These are phyloP conservation scores for Trissonchulus sp. DNA, from an alignment of 2,888 invertebrate genomes.

Conservation along the genomic window DNA sequence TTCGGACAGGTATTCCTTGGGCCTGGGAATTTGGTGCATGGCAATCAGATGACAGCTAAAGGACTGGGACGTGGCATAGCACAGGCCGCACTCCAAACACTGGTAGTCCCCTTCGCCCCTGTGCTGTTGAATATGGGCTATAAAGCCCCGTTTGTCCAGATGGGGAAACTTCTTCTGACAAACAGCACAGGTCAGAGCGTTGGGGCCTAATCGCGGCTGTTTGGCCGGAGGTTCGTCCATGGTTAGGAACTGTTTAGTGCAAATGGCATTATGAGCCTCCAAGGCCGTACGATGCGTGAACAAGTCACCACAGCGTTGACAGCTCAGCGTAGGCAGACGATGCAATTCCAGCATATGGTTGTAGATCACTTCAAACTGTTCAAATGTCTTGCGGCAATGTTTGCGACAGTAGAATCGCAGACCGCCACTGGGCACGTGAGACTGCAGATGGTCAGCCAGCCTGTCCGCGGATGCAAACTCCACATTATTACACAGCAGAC, in stretches of 20 bases:
- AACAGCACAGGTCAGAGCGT: neutral
- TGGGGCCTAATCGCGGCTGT: neutral
- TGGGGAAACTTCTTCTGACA: neutral
- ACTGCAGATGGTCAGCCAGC: constrained; percentile 8
- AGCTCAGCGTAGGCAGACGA: constrained; percentile 23
- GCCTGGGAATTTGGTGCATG: neutral
- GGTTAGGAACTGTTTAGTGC: neutral
- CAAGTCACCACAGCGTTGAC: constrained; percentile 50
- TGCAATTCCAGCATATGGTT: neutral
- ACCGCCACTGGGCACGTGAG: neutral
- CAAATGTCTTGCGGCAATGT: neutral
- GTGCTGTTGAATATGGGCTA: neutral
- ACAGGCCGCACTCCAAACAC: constrained; percentile 12
- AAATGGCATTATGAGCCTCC: constrained; percentile 39
- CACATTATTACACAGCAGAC: neutral
- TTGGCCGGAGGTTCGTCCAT: neutral
- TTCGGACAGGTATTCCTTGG: neutral
- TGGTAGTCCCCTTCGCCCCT: neutral
- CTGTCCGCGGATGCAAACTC: neutral
- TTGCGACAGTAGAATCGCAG: neutral
- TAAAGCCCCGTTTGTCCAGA: neutral
- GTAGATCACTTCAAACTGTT: neutral
- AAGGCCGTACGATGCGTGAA: constrained; percentile 48
- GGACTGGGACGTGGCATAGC: neutral
- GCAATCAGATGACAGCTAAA: constrained; percentile 16